phyloP scores from a whole-genome alignment of 2,797 vertebrate genomes.

The Lacerta agilis region DNA sequence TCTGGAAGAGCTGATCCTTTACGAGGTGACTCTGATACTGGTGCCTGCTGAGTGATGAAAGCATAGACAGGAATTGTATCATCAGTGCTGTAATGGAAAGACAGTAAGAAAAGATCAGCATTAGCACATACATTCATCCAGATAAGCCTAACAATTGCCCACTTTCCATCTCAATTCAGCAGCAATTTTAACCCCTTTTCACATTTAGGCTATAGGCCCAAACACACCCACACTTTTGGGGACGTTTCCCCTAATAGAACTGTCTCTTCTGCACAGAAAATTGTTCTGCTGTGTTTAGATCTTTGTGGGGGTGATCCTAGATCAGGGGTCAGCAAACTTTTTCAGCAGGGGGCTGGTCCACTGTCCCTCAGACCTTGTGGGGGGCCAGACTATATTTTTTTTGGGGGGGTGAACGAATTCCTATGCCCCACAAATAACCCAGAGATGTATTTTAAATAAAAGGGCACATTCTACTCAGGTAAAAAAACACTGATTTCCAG shows the following conservation, averaged over 20 bases:
- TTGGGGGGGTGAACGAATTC: too few species aligned
- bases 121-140: slow-evolving; percentile 24
- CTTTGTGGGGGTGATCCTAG: background rate
- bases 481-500: too few species aligned
- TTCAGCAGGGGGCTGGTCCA: too few species aligned
- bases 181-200: background rate
- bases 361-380: too few species aligned
- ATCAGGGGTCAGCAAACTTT: background rate
- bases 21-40: slow-evolving; percentile 63
- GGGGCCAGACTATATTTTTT: too few species aligned
- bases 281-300: background rate
- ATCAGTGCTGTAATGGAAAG: slow-evolving; percentile 70
- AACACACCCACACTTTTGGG: background rate
- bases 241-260: background rate
- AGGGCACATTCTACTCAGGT: too few species aligned
- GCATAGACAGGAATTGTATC: slow-evolving; percentile 67
- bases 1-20: slow-evolving; percentile 63
- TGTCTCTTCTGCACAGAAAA: background rate
- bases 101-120: slow-evolving; percentile 31
- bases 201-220: background rate
- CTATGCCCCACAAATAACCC: too few species aligned
- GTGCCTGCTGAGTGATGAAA: slow-evolving; percentile 82
- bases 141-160: background rate
- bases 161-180: background rate
- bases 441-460: too few species aligned